Evolutionary conservation across 2,113 vertebrate genomes (phyloP), one percentile per base, ranked within the genome.

Genomic region (Peromyscus polionotus): DNA sequence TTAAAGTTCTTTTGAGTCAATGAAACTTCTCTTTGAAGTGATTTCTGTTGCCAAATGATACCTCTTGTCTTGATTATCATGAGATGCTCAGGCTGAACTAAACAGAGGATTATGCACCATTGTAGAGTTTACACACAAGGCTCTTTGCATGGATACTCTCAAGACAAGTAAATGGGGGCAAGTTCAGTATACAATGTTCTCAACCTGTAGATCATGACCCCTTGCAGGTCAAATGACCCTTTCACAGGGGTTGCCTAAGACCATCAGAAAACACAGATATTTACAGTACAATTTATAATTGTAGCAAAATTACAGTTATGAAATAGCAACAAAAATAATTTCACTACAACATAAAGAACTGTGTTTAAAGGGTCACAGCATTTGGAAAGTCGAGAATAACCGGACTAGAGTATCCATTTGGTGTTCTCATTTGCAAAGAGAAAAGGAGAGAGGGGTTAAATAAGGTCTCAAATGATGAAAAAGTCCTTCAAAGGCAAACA

Each of bases 111-210:
- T 48, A 24, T 1, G 26, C 9, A 45, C 42, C 83, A 54, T 11
- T 39, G 11, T 16, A 73, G 76, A 85, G 22, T 3, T 24, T 0
- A 20, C 28, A 7, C 14, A 45, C 76, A 42, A 33, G 14, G 2
- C 9, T 45, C 12, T 84, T 19, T 77, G 7, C 8, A 13, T 7
- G 12, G 11, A n/a, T 1, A 7, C 1, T 45, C n/a, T 59, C 4
- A 22, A 22, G 59, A 7, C 5, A 31, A 45, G 31, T 36, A n/a
- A 81, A 63, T 2, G 1, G 17, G 1, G 61, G 0, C 0, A 14
- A 4, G 3, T 16, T 5, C 3, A 45, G 31, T 22, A 51, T 51
- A 19, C 3, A 17, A 26, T 59, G 36, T 14, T 61, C 13, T 84
- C 22, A 61, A 28, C 3, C 22, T 61, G 1, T 61, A 3, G 12